Base-by-base conservation (phyloP, 1,140 invertebrate species). In the Carposina sasakii region DNA sequence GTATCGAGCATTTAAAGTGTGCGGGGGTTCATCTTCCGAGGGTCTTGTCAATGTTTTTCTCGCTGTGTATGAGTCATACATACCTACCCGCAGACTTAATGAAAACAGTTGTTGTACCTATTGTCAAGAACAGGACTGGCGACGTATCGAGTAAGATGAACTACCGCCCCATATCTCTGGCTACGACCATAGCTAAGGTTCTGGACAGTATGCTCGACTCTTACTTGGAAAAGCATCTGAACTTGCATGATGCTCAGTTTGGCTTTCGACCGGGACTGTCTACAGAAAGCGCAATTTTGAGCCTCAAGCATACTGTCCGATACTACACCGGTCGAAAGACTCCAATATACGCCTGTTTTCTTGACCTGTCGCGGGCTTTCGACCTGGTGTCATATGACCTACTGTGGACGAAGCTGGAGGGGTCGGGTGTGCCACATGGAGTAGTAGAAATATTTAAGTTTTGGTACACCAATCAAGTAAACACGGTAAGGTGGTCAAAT, bases 201-300 rank as follows among this genome's bases (percentile, higher is more conserved):
- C 16, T 40, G 9, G 37, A 40, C 21, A 22, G 20, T 21, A 2
- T 40, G 37, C 37, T 40, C 10, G 37, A 40, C 13, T 12, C 20
- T 8, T 40, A 15, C 16, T 10, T 40, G 5, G 6, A 22, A 1
- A 21, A 40, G 3, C 23, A 22, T 22, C 20, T 40, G n/a, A 9
- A 40, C 15, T n/a, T 40, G 10, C 37, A 40, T 21, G 37, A 40
- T 22, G 37, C 37, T 3, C 37, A 40, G 12, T 40, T 40, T 15
- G 37, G 37, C n/a, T 40, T 40, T 22, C 17, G 37, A 16, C 6
- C 37, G 2, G 37, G 37, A 22, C 16, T 40, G n/a, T n/a, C n/a
- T n/a, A n/a, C n/a, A n/a, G n/a, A n/a, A n/a, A n/a, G n/a, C n/a
- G 37, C 37, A 4, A 40, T 40, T 8, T 21, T 40, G 3, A 3